Percentiles rank a stretch among this genome's conserved stretches.
Conservation (phyloP, 2,113 vertebrate genomes). For the Bubo scandiacus region DNA sequence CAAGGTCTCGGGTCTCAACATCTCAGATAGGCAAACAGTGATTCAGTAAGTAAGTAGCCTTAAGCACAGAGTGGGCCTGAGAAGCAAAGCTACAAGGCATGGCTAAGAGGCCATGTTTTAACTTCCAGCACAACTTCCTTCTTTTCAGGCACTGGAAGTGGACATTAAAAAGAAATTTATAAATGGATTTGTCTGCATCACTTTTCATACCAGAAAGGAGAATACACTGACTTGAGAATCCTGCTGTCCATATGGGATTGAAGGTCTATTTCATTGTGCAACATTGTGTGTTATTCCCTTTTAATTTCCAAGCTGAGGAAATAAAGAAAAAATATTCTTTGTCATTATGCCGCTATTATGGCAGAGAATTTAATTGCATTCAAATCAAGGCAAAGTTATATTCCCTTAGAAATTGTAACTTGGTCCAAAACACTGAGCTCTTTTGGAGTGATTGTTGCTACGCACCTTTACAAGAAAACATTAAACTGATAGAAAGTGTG, state of each 20-base stretch:
- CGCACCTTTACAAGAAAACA: not conserved
- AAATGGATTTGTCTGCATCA: not conserved
- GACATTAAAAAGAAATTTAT: not conserved
- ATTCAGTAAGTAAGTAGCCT: not conserved
- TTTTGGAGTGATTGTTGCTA: not conserved
- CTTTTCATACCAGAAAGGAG: not conserved
- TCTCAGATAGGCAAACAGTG: not conserved
- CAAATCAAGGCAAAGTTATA: slow-evolving; percentile 13
- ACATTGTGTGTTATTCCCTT: not conserved
- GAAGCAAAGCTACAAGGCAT: not conserved
- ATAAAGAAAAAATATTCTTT: not conserved
- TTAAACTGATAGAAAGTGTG: not conserved
- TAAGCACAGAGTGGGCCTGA: not conserved
- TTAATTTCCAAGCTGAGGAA: slow-evolving; percentile 16
- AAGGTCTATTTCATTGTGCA: not conserved
- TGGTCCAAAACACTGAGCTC: not conserved
- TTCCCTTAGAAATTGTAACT: slow-evolving; percentile 25
- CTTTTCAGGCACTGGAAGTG: not conserved
- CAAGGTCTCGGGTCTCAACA: not conserved
- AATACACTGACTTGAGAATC: not conserved
- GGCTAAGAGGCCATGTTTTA: not conserved
- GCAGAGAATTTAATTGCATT: slow-evolving; percentile 16
- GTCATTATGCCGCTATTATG: not conserved
- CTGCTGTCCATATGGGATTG: not conserved
- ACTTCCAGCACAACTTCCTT: not conserved